phyloP scores from a whole-genome alignment of 2,797 vertebrate genomes.

The Erethizon dorsatum region DNA sequence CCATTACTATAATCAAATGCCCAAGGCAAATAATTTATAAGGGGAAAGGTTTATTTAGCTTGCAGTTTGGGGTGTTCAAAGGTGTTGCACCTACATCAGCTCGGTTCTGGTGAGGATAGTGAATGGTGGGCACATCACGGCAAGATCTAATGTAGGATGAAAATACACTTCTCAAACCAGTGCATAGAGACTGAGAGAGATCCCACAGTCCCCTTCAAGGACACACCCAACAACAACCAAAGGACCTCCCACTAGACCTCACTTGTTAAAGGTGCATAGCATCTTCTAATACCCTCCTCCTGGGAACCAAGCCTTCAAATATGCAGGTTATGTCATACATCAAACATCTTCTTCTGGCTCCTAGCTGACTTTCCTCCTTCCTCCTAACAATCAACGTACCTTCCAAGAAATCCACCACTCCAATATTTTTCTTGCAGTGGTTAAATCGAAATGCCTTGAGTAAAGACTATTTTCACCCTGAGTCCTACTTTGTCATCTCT shows the following conservation, averaged over 20 bases:
- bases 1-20: too few species aligned
- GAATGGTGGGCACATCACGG: rapidly evolving
- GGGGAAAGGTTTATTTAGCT: neutral
- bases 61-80: neutral
- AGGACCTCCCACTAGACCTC: neutral
- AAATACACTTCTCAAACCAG: neutral
- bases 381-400: neutral
- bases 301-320: neutral
- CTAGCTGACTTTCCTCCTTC: neutral
- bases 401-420: neutral
- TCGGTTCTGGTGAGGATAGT: neutral
- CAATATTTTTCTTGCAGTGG: neutral
- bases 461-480: neutral
- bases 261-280: neutral
- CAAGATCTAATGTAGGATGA: neutral
- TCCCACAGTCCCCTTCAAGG: neutral
- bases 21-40: neutral
- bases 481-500: neutral
- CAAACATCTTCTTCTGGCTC: neutral
- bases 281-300: neutral
- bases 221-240: neutral
- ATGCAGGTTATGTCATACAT: neutral
- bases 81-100: neutral
- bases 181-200: too few species aligned
- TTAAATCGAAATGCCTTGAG: neutral